Conservation (phyloP, 2,888 invertebrate genomes). For the Liodrosophila aerea region DNA sequence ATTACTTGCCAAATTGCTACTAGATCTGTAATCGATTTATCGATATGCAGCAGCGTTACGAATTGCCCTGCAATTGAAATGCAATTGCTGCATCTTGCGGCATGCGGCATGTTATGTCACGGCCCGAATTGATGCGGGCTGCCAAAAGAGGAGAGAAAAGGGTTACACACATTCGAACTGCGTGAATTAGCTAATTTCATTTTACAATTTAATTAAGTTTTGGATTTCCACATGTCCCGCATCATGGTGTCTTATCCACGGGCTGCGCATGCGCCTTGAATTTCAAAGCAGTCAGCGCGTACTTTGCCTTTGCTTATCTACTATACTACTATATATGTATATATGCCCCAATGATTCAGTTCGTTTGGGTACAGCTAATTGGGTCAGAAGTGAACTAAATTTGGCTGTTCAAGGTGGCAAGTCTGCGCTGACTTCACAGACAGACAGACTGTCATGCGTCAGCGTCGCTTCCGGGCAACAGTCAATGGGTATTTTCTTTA, state of each 20-base stretch:
- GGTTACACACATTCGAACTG: too few relatives aligned
- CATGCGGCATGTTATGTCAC: conserved; percentile 40
- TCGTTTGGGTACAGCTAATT: conserved; percentile 36
- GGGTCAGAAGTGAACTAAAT: conserved; percentile 27
- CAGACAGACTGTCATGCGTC: conserved; percentile 32
- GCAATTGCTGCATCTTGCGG: conserved; percentile 10
- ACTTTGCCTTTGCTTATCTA: too few relatives aligned
- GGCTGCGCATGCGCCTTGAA: conserved; percentile 61
- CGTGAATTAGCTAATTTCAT: conserved; percentile 61
- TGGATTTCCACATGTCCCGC: conserved; percentile 72
- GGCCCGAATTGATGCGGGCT: conserved; percentile 41
- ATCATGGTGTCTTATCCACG: conserved; percentile 43
- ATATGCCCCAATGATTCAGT: too few relatives aligned
- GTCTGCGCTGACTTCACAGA: background rate
- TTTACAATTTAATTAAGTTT: conserved; percentile 73
- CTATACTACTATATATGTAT: too few relatives aligned
- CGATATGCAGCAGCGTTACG: conserved; percentile 51
- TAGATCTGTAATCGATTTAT: conserved; percentile 20
- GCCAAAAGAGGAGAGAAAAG: conserved; percentile 37
- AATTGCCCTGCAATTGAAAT: conserved; percentile 25
- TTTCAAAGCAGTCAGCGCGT: conserved; percentile 13
- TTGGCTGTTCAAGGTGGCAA: conserved; percentile 37
- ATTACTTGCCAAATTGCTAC: conserved; percentile 20
- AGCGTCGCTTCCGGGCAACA: conserved; percentile 36
- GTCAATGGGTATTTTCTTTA: background rate